Evolutionary conservation across 2,888 invertebrate species (phyloP), one percentile per base, ranked within the genome.

Genomic region (Acleris laterana): DNA sequence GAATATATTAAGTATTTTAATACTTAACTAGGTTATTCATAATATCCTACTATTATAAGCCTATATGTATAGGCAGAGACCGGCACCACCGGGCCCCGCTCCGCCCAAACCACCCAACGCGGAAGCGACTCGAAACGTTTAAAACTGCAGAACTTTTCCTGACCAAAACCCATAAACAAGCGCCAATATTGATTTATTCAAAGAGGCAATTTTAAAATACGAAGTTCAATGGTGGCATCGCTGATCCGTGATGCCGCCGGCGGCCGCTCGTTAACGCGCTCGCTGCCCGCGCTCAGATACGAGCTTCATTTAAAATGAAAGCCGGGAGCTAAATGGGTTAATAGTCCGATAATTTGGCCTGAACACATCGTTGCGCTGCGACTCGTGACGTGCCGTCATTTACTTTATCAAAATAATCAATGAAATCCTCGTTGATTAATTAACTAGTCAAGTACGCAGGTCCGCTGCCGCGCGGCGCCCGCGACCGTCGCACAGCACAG

Each of bases 311-410:
- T 38, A 4, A 13, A 38, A 38, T 38, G 38, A 38, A 4, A 9
- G 22, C 50, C 13, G 32, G n/a, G 11, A 17, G 28, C 28, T 2
- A 5, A 13, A 28, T 28, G 28, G 11, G 28, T 28, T 52, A 38
- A 55, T 22, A 55, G 55, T 38, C 55, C 55, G 42, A 55, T 42
- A 42, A 42, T 38, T 55, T 22, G 52, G 38, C 38, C 42, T 42
- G 42, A 53, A 20, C 22, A 38, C 20, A 20, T 16, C 20, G 3
- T 55, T 42, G 16, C n/a, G 20, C 20, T 22, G n/a, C 20, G 55
- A 50, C 49, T 59, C 28, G 49, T 50, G 38, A 32, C 50, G 42
- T 22, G 19, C 42, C 55, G 42, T 55, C 42, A 22, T 20, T 55
- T 20, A 42, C 22, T 20, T 20, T 42, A 42, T 42, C 16, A 20